Evolutionary conservation across 1,140 invertebrate species (phyloP), one percentile per base, ranked within the genome.

Genomic region (Polypedilum vanderplanki): DNA sequence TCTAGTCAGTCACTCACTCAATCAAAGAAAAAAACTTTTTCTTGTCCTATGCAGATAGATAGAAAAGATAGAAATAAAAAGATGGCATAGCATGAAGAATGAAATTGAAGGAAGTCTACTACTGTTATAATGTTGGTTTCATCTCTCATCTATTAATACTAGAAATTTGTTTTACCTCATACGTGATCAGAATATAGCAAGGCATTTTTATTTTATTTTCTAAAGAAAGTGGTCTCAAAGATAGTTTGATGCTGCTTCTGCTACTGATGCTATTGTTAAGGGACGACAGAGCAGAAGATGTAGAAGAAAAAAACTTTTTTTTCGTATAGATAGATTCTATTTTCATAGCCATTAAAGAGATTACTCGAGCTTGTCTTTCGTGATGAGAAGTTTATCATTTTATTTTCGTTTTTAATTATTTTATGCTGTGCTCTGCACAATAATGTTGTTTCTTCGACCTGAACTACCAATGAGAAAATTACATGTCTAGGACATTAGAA

Each of bases 111-210:
- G 65, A 70, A 70, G 20, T 15, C 46, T 57, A 70, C 65, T 70
- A 7, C 65, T 70, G 65, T 57, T 57, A 57, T 57, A 57, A 57
- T 57, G 46, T 22, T 70, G 65, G 65, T 70, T 70, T 70, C 65
- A 70, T 70, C 65, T 70, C 65, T 70, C 65, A 70, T 70, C 65
- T 70, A 70, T 70, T 70, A 70, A 70, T 70, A 20, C 65, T 70
- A n/a, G 65, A 70, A 70, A 70, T 70, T 70, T 70, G 65, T 70
- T 70, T 70, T 22, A 70, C 65, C 46, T 70, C 18, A 10, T 70
- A 70, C 65, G 65, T 70, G 65, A 70, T 70, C 65, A 18, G 65
- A 70, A 70, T 70, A 70, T 8, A 15, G 15, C 46, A 15, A 4
- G n/a, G 46, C 12, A 57, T n/a, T 57, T 8, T 57, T 57, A 12